phyloP scores from a whole-genome alignment of 2,113 vertebrate genomes.

The Protobothrops mucrosquamatus region DNA sequence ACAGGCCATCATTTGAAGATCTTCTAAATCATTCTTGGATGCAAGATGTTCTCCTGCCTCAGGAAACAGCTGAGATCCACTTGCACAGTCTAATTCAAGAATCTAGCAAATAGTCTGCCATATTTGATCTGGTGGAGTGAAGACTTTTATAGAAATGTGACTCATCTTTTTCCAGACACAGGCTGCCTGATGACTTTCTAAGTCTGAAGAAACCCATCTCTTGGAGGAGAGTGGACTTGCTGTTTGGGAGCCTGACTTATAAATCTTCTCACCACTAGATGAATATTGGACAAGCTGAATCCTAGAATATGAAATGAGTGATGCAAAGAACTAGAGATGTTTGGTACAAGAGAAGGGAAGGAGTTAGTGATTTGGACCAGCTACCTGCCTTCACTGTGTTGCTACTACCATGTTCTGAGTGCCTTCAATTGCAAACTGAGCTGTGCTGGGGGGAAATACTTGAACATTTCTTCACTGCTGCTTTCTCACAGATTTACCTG shows the following conservation, averaged over 20 bases:
- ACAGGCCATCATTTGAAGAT: slow-evolving; percentile 90
- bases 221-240: slow-evolving; percentile 39
- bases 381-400: slow-evolving; percentile 57
- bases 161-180: slow-evolving; percentile 55
- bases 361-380: slow-evolving; percentile 38
- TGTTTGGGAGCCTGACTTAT: slow-evolving; percentile 19
- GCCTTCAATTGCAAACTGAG: slow-evolving; percentile 76
- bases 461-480: slow-evolving; percentile 77
- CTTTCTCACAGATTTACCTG: slow-evolving; percentile 66
- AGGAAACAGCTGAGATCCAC: slow-evolving; percentile 79
- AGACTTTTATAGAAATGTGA: slow-evolving; percentile 56
- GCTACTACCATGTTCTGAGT: slow-evolving; percentile 67
- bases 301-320: slow-evolving; percentile 18
- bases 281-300: slow-evolving; percentile 34
- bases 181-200: slow-evolving; percentile 33
- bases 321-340: slow-evolving; percentile 42
- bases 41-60: slow-evolving; percentile 76
- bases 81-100: slow-evolving; percentile 86
- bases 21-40: slow-evolving; percentile 92
- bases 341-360: slow-evolving; percentile 34
- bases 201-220: slow-evolving; percentile 1
- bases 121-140: slow-evolving; percentile 36
- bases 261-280: slow-evolving; percentile 30
- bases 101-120: slow-evolving; percentile 66
- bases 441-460: slow-evolving; percentile 76